Conservation (phyloP, 2,797 vertebrate genomes). For the Clarias pachynema region DNA sequence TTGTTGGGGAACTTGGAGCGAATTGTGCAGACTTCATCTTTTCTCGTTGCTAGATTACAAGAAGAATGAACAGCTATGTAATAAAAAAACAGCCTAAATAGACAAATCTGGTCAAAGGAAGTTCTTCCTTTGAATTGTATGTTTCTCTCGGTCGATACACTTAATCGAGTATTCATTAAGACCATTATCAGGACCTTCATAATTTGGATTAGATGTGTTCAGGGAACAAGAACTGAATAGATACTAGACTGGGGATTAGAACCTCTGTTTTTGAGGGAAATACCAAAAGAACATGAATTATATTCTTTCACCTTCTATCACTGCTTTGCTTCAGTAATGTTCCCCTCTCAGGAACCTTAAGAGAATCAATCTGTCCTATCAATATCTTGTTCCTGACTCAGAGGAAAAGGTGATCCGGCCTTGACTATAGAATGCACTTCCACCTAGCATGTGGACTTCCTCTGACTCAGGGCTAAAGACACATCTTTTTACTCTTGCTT, state of each 20-base stretch:
- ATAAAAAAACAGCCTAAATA: background rate
- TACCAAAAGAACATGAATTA: background rate
- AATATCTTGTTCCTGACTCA: background rate
- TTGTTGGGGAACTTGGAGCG: conserved; percentile 82
- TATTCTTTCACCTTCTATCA: background rate
- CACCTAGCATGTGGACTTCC: background rate
- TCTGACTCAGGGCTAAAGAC: background rate
- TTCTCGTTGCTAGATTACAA: conserved; percentile 74
- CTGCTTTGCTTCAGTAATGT: background rate
- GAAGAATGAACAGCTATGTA: background rate
- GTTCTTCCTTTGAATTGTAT: background rate
- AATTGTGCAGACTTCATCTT: conserved; percentile 81
- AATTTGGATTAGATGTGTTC: background rate
- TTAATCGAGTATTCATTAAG: background rate
- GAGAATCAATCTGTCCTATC: no score
- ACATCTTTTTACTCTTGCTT: background rate
- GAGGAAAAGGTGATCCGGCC: background rate
- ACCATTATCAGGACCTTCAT: background rate
- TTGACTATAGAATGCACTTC: background rate
- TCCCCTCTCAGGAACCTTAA: background rate
- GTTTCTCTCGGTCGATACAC: background rate
- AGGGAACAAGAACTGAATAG: background rate
- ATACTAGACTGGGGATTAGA: background rate
- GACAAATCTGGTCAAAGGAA: background rate
- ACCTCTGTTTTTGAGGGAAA: background rate